Evolutionary conservation across 2,888 invertebrate species (phyloP), one percentile per base, ranked within the genome.

Genomic region (Heteropelma amictum): DNA sequence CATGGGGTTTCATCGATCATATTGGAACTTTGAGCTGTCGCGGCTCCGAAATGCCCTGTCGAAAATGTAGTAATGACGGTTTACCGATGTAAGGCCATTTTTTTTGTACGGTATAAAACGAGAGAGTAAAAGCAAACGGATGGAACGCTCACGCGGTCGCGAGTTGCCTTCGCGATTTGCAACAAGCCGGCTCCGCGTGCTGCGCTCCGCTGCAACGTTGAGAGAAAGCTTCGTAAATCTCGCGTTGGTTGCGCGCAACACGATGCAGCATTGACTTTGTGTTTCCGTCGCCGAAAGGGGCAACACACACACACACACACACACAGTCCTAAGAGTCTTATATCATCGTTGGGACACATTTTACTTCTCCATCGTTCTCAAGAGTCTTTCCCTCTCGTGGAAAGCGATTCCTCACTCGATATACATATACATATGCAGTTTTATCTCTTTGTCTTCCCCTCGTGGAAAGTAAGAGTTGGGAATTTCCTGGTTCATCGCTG

Each of bases 161-260:
- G 54, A 75, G 75, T 49, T 71, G 33, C 61, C 51, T 75, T 68
- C 56, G 74, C 79, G 79, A 79, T 79, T 80, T 78, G 77, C 79
- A 77, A 80, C 79, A 78, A 74, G 76, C 72, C 60, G 76, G 79
- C 71, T 77, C 54, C 67, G 33, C 21, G 28, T 45, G 10, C 28
- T 30, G 17, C 28, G 30, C 23, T n/a, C n/a, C n/a, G n/a, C n/a
- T n/a, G 42, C 60, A 47, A 45, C 28, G 33, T 17, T 19, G 56
- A 75, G 80, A 78, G 85, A 85, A 85, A 85, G 85, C 83, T 85
- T 83, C 83, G 82, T 85, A 85, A 85, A 85, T 85, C 83, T 82
- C 74, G 26, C 49, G 56, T 76, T 61, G 64, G 54, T 45, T 53
- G 10, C 35, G 63, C 54, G 35, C 12, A 33, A 33, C 30, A 7